Evolutionary conservation across 2,797 vertebrate species (phyloP).

Genomic region (Sciaenops ocellatus): DNA sequence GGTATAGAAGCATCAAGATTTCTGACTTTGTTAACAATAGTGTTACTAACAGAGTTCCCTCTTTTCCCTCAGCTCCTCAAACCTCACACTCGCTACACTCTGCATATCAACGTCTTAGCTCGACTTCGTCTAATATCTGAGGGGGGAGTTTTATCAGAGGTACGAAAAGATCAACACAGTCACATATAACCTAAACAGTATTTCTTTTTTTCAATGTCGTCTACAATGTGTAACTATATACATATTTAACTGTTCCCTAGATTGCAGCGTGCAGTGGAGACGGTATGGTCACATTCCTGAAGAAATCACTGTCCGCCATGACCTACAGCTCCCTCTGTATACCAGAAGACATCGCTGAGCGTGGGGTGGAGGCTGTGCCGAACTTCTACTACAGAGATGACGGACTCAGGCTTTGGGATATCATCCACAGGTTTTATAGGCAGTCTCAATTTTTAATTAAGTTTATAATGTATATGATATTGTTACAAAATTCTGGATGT

Average conservation of each 20-base stretch:
- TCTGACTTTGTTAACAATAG: background rate
- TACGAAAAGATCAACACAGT: conserved; percentile 11
- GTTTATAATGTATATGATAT: no score
- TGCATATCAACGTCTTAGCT: conserved; percentile 76
- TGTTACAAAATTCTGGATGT: no score
- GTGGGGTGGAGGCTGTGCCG: conserved; percentile 76
- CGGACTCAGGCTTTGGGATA: conserved; percentile 83
- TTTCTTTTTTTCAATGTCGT: no score
- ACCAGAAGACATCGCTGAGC: conserved; percentile 62
- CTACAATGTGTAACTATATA: background rate
- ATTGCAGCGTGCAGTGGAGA: conserved; percentile 67
- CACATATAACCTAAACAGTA: background rate
- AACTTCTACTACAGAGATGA: conserved; percentile 88
- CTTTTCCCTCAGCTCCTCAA: conserved; percentile 65
- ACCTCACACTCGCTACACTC: conserved; percentile 76
- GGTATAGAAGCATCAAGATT: background rate
- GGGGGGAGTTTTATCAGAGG: conserved; percentile 54
- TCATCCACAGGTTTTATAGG: conserved; percentile 80
- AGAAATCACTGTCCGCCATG: conserved; percentile 52
- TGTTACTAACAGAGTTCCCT: conserved; percentile 4
- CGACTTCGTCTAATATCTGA: conserved; percentile 58
- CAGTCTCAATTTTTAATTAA: background rate
- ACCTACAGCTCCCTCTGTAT: conserved; percentile 80
- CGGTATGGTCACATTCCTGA: conserved; percentile 46
- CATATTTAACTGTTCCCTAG: conserved; percentile 26